Evolutionary conservation across 2,888 invertebrate genomes (phyloP), one percentile per base, ranked within the genome.

Genomic region (Myathropa florea): DNA sequence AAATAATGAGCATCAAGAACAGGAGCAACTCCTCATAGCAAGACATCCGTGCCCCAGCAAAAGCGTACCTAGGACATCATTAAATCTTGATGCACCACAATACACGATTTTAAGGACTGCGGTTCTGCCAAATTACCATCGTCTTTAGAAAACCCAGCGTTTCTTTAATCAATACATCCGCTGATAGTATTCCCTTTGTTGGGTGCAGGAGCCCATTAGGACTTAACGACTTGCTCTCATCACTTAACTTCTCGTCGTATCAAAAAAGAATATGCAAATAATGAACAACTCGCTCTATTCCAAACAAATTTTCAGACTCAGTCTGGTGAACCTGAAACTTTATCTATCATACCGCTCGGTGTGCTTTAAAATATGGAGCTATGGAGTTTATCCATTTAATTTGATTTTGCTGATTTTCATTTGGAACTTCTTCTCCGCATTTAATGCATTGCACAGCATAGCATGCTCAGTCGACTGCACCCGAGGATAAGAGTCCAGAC

Each of bases 401-500:
- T 46, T 46, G 18, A 46, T 46, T 46, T 18, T 46, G 46, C 46
- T 46, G 46, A 46, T 46, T 46, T 46, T 46, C 46, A 46, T n/a
- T 46, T 46, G 14, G 39, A n/a, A 14, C 39, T 18, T n/a, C 39
- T 39, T 39, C 39, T 14, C 39, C 39, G 4, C 39, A 39, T 14
- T 39, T 46, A 46, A 7, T 46, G 18, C 18, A 46, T 18, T 46
- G 18, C 18, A 46, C 46, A 33, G 33, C 33, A 33, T 33, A 12
- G 33, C 33, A 33, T 12, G 46, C 46, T 46, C 46, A 7, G 46
- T n/a, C 46, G 46, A 46, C n/a, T 46, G 46, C 46, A 24, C 57
- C 57, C 24, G 24, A 57, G 57, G 57, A 57, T 57, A 57, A 57
- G 57, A 57, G 57, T 24, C 24, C 57, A 57, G 57, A 57, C 57